phyloP scores from a whole-genome alignment of 2,797 vertebrate genomes.

The Rhinoraja longicauda region DNA sequence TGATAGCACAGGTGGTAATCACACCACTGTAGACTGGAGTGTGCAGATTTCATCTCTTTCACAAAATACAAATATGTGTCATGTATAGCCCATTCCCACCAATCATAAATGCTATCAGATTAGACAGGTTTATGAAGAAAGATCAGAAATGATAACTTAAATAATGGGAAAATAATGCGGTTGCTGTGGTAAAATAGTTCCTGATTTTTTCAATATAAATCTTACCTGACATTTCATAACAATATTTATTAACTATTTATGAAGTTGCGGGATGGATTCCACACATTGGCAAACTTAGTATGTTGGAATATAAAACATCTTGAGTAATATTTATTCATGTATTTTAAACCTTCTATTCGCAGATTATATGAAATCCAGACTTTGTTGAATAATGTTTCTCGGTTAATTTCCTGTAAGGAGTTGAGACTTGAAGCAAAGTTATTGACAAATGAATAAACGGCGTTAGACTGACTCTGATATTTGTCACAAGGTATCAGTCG shows the following conservation, averaged over 20 bases:
- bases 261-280: neutral
- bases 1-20: neutral
- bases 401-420: neutral
- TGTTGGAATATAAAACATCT: neutral
- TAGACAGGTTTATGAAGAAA: constrained; percentile 24
- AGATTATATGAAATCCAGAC: neutral
- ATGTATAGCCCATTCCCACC: neutral
- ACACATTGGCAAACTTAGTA: neutral
- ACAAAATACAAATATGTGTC: neutral
- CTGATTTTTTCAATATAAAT: neutral
- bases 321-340: neutral
- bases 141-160: constrained; percentile 25
- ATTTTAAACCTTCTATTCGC: neutral
- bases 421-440: neutral
- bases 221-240: constrained; percentile 33
- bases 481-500: neutral
- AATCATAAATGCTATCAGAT: neutral
- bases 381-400: neutral
- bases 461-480: neutral
- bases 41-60: neutral
- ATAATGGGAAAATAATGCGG: neutral
- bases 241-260: constrained; percentile 33
- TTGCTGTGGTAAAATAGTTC: neutral
- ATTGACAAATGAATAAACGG: neutral
- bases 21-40: neutral